Evolutionary conservation across 2,797 vertebrate genomes (phyloP).

Genomic region (Bryconaethiops microstoma): DNA sequence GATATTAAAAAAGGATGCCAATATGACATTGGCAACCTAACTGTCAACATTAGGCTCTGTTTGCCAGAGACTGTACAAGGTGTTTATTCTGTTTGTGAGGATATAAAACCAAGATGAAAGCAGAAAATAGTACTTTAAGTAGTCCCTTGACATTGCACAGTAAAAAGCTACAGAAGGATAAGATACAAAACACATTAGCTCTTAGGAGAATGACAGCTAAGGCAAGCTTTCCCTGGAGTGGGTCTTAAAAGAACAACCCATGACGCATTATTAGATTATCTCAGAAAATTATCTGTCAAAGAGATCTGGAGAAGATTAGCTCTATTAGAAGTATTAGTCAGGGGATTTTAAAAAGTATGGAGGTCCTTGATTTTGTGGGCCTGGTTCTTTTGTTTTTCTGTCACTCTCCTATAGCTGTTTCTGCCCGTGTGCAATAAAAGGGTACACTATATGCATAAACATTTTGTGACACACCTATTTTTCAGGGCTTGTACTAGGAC

Average conservation of each 20-base stretch:
- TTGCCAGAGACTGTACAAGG: too few relatives aligned
- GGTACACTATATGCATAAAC: too few relatives aligned
- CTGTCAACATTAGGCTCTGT: too few relatives aligned
- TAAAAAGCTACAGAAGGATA: conserved; percentile 4
- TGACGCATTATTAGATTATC: conserved; percentile 52
- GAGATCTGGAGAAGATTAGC: conserved; percentile 5
- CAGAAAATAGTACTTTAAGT: conserved; percentile 19
- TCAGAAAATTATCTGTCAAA: conserved; percentile 24
- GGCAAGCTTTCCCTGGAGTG: conserved; percentile 35
- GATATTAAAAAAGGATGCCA: too few relatives aligned
- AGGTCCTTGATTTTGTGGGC: too few relatives aligned
- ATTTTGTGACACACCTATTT: too few relatives aligned
- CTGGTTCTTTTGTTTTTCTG: too few relatives aligned
- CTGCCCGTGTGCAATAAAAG: too few relatives aligned
- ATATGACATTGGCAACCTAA: too few relatives aligned
- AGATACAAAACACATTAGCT: background rate
- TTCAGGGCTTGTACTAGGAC: too few relatives aligned
- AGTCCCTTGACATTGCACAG: conserved; percentile 27
- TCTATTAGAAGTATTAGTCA: conserved; percentile 39
- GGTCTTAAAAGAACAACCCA: conserved; percentile 30
- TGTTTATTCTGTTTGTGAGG: background rate
- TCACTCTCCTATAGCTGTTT: too few relatives aligned
- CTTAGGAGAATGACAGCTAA: conserved; percentile 22
- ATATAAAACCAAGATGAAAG: conserved; percentile 12
- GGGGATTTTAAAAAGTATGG: conserved; percentile 3